Percentiles rank a stretch among this genome's conserved stretches.
Conservation (phyloP, 1,140 invertebrate genomes). For the Apocrypta bakeri region DNA sequence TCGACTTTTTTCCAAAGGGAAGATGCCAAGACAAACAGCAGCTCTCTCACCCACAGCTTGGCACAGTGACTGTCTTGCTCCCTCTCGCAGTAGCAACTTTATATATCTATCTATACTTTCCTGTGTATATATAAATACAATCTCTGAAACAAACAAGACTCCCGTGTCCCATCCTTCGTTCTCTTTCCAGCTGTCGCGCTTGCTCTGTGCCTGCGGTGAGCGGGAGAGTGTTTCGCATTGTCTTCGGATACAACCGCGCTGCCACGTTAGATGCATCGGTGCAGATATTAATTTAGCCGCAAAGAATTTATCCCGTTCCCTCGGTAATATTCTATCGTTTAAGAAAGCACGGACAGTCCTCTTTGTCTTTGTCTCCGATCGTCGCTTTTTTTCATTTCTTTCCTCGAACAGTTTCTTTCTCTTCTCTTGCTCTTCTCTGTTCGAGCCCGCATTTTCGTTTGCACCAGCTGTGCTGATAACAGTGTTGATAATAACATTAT, state of each 20-base stretch:
- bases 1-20: constrained; percentile 51
- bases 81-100: neutral
- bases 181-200: constrained; percentile 46
- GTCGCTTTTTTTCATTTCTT: constrained; percentile 5
- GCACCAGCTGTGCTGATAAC: no score
- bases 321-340: constrained; percentile 54
- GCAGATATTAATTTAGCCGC: constrained; percentile 63
- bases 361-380: constrained; percentile 20
- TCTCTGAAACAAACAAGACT: neutral
- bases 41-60: constrained; percentile 41
- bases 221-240: constrained; percentile 56
- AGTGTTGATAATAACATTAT: constrained; percentile 17
- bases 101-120: neutral
- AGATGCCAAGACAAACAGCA: constrained; percentile 57
- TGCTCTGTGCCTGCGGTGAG: constrained; percentile 50
- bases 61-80: constrained; percentile 60
- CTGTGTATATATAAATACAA: neutral
- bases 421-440: neutral
- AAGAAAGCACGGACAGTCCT: constrained; percentile 26
- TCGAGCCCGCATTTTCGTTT: constrained; percentile 23
- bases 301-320: constrained; percentile 60
- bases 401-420: neutral
- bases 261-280: constrained; percentile 54
- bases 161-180: neutral
- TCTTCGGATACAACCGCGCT: constrained; percentile 53